These are phyloP conservation scores for Amorpha juglandis DNA, from an alignment of 2,888 invertebrate species.

Conservation along the genomic window DNA sequence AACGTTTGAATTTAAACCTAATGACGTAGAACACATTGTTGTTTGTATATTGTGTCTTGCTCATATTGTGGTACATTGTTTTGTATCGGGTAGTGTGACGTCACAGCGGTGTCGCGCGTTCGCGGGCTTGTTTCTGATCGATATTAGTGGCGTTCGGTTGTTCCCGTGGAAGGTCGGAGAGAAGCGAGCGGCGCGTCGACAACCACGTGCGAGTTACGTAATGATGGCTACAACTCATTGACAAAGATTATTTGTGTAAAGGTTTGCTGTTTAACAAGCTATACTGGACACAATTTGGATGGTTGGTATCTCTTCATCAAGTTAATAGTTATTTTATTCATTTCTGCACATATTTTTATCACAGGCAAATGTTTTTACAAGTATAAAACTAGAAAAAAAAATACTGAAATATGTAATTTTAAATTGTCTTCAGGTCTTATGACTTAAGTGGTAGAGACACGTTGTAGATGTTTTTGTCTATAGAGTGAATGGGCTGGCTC, in stretches of 20 bases:
- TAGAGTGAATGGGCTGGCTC: too few species aligned
- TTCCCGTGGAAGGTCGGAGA: slow-evolving; percentile 60
- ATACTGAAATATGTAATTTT: too few species aligned
- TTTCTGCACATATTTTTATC: neutral
- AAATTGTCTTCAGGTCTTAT: too few species aligned
- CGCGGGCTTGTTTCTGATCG: slow-evolving; percentile 65
- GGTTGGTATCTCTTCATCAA: neutral
- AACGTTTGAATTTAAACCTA: slow-evolving; percentile 33
- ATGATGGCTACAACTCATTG: slow-evolving; percentile 76
- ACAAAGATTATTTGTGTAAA: slow-evolving; percentile 74
- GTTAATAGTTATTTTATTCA: neutral
- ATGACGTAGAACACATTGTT: slow-evolving; percentile 22
- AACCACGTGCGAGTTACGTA: slow-evolving; percentile 79
- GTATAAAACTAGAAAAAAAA: too few species aligned
- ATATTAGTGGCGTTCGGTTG: slow-evolving; percentile 63
- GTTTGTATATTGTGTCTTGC: slow-evolving; percentile 30
- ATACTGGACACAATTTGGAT: neutral
- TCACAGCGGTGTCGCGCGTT: slow-evolving; percentile 72
- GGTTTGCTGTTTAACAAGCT: slow-evolving; percentile 47
- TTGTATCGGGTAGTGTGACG: slow-evolving; percentile 57
- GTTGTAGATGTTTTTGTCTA: too few species aligned
- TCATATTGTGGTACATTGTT: slow-evolving; percentile 28
- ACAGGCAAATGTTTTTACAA: neutral
- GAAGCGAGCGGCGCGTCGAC: slow-evolving; percentile 37
- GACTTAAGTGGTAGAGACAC: too few species aligned